Evolutionary conservation across 1,140 invertebrate species (phyloP).

Genomic region (Bombus sylvicola): DNA sequence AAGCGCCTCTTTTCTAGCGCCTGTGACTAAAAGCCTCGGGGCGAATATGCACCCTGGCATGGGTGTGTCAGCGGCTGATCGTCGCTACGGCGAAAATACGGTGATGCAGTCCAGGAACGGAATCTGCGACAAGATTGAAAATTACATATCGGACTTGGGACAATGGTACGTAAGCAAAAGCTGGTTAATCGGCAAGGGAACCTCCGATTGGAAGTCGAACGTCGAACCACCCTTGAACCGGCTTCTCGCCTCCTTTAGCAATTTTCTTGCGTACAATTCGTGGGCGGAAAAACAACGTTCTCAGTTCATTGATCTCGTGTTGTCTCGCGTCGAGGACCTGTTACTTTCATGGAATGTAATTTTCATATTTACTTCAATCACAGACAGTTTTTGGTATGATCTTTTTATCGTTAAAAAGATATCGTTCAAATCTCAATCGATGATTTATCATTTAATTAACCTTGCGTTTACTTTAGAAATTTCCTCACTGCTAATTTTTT

Average conservation of each 20-base stretch:
- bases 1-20: constrained; percentile 64
- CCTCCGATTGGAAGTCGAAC: not conserved
- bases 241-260: not conserved
- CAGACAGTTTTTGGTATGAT: not conserved
- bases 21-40: constrained; percentile 64
- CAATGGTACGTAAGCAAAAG: constrained; percentile 84
- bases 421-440: not conserved
- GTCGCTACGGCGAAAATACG: constrained; percentile 73
- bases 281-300: not conserved
- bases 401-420: not conserved
- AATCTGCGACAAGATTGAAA: constrained; percentile 86
- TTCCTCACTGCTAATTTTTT: not conserved
- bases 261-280: constrained; percentile 14
- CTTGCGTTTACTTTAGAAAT: not conserved
- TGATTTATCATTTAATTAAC: not conserved
- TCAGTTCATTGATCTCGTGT: not conserved
- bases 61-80: constrained; percentile 78
- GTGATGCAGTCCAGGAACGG: constrained; percentile 78
- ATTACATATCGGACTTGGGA: constrained; percentile 86
- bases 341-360: not conserved
- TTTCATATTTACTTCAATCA: not conserved
- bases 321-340: not conserved
- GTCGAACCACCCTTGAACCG: constrained; percentile 53
- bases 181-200: not conserved
- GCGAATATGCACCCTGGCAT: constrained; percentile 81